These are phyloP conservation scores for Mya arenaria DNA, from an alignment of 1,140 invertebrate species.

Conservation along the genomic window DNA sequence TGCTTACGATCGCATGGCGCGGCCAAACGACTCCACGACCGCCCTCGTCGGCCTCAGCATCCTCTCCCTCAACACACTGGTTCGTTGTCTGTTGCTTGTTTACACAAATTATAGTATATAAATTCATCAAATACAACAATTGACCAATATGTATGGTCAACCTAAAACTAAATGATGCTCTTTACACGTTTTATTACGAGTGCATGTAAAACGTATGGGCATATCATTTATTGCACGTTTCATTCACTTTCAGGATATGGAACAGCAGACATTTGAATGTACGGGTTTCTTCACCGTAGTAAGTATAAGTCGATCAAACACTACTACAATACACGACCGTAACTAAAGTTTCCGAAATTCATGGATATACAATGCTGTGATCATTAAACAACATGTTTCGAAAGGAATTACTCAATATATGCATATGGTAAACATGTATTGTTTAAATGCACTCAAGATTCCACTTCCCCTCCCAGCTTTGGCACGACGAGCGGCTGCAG, in stretches of 20 bases:
- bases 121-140: too few species aligned
- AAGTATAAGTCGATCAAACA: conserved; percentile 26
- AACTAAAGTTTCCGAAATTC: too few species aligned
- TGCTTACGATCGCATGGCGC: conserved; percentile 39
- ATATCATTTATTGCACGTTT: too few species aligned
- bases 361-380: too few species aligned
- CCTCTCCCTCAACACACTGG: conserved; percentile 22
- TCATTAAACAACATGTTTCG: too few species aligned
- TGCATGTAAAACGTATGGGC: too few species aligned
- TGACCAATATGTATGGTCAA: too few species aligned
- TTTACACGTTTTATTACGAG: too few species aligned
- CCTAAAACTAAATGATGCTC: too few species aligned
- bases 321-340: too few species aligned
- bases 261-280: conserved; percentile 32
- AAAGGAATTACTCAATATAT: too few species aligned
- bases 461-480: conserved; percentile 32
- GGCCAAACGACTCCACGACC: conserved; percentile 26
- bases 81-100: conserved; percentile 8
- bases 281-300: conserved; percentile 58
- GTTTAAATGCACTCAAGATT: not conserved
- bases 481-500: conserved; percentile 51
- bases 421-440: too few species aligned
- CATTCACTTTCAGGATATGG: conserved; percentile 46
- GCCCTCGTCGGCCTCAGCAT: conserved; percentile 21
- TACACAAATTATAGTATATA: not conserved